Evolutionary conservation across 2,113 vertebrate species (phyloP).

Genomic region (Pseudorhombus dupliciocellatus): DNA sequence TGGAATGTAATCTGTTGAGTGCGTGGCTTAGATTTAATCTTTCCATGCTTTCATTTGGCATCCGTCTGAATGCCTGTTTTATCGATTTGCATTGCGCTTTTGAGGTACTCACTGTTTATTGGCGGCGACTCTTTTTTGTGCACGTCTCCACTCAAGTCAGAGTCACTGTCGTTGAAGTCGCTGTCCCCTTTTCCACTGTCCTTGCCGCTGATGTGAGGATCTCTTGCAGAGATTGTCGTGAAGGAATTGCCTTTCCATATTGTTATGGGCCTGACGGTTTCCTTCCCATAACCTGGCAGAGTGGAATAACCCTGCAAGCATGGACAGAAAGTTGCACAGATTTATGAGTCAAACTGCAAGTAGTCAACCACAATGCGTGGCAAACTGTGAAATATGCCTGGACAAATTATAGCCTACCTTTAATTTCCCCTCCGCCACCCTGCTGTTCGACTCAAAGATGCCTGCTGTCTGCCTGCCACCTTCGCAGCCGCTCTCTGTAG

Average conservation of each 20-base stretch:
- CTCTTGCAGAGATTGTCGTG: slow-evolving; percentile 90
- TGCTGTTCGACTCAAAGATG: slow-evolving; percentile 88
- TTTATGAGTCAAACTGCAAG: slow-evolving; percentile 6
- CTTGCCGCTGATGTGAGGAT: slow-evolving; percentile 96
- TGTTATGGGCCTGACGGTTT: slow-evolving; percentile 86
- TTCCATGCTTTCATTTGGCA: neutral
- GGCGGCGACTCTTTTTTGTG: slow-evolving; percentile 91
- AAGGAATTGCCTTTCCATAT: slow-evolving; percentile 97
- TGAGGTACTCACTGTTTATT: slow-evolving; percentile 84
- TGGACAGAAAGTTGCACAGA: slow-evolving; percentile 13
- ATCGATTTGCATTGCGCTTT: neutral
- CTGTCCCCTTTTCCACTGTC: slow-evolving; percentile 99
- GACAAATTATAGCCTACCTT: slow-evolving; percentile 82
- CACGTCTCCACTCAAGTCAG: slow-evolving; percentile 93
- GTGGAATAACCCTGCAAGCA: slow-evolving; percentile 84
- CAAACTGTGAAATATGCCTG: slow-evolving; percentile 9
- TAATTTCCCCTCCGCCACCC: slow-evolving; percentile 82
- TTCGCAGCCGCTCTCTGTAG: slow-evolving; percentile 76
- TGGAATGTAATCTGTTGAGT: neutral
- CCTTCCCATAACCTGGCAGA: slow-evolving; percentile 86
- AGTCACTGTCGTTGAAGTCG: slow-evolving; percentile 97
- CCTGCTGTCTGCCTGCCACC: slow-evolving; percentile 80
- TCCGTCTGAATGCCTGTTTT: neutral
- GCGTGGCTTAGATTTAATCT: neutral
- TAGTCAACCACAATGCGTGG: neutral